Conservation (phyloP, 1,140 invertebrate genomes). For the Physella acuta region DNA sequence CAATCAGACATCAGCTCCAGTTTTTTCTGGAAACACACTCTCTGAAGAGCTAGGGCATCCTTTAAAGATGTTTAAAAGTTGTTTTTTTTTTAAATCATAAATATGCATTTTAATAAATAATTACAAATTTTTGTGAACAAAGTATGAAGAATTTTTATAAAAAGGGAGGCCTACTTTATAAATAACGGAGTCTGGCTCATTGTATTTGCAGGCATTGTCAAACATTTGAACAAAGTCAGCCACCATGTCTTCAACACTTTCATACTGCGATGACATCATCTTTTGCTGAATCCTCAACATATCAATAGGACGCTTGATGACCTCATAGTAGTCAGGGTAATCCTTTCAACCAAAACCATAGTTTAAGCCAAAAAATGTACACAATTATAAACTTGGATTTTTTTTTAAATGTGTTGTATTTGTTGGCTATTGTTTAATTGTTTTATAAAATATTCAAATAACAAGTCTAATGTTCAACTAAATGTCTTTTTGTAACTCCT, state of each 20-base stretch:
- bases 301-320: constrained; percentile 96
- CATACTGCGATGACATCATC: constrained; percentile 76
- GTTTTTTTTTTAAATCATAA: constrained; percentile 81
- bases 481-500: no score
- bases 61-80: constrained; percentile 37
- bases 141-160: no score
- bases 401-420: no score
- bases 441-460: no score
- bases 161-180: constrained; percentile 74
- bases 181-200: constrained; percentile 97
- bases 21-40: constrained; percentile 89
- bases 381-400: no score
- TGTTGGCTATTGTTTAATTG: no score
- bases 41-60: constrained; percentile 90
- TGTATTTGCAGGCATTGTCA: constrained; percentile 99
- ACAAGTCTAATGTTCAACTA: no score
- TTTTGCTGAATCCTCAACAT: constrained; percentile 92
- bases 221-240: constrained; percentile 96
- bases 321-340: constrained; percentile 96
- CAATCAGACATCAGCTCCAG: constrained; percentile 75
- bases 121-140: no score
- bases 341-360: no score
- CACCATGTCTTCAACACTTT: constrained; percentile 84
- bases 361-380: no score
- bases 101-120: no score